Percentiles rank a stretch among this genome's conserved stretches.
Conservation (phyloP, 37 sponge, comb jelly and placozoan genomes). For the Eunapius fragilis region DNA sequence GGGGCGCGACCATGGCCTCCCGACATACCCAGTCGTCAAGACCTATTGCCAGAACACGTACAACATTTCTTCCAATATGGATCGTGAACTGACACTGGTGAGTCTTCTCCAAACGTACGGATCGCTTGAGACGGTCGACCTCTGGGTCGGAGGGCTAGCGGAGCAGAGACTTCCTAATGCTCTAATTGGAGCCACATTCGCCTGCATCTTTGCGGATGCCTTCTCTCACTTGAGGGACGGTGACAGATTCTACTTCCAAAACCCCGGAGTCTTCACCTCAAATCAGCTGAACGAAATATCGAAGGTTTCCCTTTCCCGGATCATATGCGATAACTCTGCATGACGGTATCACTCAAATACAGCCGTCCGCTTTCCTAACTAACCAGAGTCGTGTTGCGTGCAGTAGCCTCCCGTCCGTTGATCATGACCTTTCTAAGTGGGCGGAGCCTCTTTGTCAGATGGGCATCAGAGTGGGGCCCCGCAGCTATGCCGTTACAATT, state of each 20-base stretch:
- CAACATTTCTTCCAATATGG: not conserved
- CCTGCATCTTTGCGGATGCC: conserved; percentile 15
- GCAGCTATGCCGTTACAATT: not conserved
- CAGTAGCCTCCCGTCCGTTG: not conserved
- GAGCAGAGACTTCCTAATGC: conserved; percentile 43
- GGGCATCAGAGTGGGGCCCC: not conserved
- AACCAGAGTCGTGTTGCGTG: conserved; percentile 39
- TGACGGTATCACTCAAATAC: conserved; percentile 40
- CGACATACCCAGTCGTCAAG: conserved; percentile 64
- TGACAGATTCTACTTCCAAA: conserved; percentile 64
- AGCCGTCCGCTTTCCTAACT: conserved; percentile 46
- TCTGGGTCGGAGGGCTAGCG: conserved; percentile 73
- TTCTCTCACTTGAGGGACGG: conserved; percentile 22
- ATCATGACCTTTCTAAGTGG: not conserved
- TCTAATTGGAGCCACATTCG: conserved; percentile 64
- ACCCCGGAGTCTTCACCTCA: conserved; percentile 72
- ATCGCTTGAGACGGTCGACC: conserved; percentile 42
- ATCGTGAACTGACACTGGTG: not conserved
- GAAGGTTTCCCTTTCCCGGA: conserved; percentile 43
- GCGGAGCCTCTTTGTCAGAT: not conserved
- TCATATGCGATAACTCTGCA: conserved; percentile 78
- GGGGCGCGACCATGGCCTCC: conserved; percentile 81
- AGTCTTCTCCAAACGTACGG: conserved; percentile 24
- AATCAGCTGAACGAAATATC: conserved; percentile 54
- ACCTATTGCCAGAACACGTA: conserved; percentile 59